Conservation (phyloP, 2,797 vertebrate genomes). For the Champsocephalus gunnari region DNA sequence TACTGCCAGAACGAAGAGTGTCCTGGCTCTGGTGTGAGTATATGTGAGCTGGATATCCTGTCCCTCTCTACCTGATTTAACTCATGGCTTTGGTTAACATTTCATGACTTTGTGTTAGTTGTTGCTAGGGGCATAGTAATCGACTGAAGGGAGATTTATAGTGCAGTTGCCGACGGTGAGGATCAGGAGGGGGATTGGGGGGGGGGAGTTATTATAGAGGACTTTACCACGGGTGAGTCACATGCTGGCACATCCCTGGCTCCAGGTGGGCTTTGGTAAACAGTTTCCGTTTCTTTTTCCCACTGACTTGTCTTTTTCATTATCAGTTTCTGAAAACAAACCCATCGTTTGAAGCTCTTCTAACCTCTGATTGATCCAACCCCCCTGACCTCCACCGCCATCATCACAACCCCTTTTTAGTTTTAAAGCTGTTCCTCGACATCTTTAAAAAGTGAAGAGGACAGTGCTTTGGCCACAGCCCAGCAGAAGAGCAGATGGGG, state of each 20-base stretch:
- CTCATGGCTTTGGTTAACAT: conserved; percentile 81
- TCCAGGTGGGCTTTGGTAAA: conserved; percentile 78
- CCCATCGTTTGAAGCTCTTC: conserved; percentile 48
- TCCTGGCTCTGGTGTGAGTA: conserved; percentile 54
- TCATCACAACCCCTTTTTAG: conserved; percentile 40
- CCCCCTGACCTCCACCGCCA: conserved; percentile 38
- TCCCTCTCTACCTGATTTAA: conserved; percentile 77
- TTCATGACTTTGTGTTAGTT: conserved; percentile 78
- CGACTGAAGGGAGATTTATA: conserved; percentile 78
- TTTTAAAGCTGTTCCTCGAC: conserved; percentile 68
- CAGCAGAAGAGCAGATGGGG: conserved; percentile 78
- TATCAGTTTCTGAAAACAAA: conserved; percentile 61
- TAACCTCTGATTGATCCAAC: conserved; percentile 59
- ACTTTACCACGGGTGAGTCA: conserved; percentile 74
- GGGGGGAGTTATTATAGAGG: conserved; percentile 52
- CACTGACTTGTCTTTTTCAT: conserved; percentile 61
- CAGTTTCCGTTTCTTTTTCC: conserved; percentile 60
- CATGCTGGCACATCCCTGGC: conserved; percentile 69
- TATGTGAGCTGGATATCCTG: conserved; percentile 69
- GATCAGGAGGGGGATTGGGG: conserved; percentile 19
- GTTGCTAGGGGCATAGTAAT: conserved; percentile 81
- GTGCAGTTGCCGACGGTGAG: conserved; percentile 60
- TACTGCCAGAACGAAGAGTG: conserved; percentile 43
- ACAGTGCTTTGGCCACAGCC: conserved; percentile 76
- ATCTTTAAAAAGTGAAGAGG: conserved; percentile 77